Evolutionary conservation across 2,888 invertebrate genomes (phyloP).

Genomic region (Epirrhoe tristata): DNA sequence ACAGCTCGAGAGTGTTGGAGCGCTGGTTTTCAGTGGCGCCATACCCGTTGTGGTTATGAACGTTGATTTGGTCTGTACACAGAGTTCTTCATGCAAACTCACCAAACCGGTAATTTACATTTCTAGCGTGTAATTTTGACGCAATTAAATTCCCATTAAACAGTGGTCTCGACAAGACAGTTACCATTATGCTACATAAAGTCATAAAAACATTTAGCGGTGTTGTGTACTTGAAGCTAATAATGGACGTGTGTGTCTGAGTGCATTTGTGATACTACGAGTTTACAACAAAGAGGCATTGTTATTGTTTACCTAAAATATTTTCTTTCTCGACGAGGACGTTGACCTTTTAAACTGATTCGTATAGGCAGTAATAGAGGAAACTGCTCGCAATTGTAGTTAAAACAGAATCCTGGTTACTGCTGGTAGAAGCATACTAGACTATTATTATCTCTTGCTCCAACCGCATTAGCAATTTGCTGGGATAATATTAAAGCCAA

Average conservation of each 20-base stretch:
- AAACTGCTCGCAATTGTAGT: neutral
- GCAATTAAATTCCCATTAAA: conserved; percentile 28
- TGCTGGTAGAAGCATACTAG: no score
- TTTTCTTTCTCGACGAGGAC: neutral
- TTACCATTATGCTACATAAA: conserved; percentile 2
- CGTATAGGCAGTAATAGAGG: neutral
- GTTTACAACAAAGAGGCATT: neutral
- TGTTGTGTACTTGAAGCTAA: neutral
- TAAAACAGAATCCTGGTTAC: no score
- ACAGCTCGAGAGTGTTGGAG: no score
- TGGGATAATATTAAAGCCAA: no score
- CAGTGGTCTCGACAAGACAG: conserved; percentile 9
- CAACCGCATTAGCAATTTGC: no score
- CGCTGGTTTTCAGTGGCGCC: no score
- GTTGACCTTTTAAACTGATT: neutral
- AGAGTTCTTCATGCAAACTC: neutral
- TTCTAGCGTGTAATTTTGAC: conserved; percentile 10
- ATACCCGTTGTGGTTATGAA: no score
- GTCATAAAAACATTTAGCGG: conserved; percentile 16
- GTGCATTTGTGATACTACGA: neutral
- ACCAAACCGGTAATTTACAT: neutral
- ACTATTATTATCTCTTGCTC: no score
- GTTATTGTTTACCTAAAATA: neutral
- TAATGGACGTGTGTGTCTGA: neutral
- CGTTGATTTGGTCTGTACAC: neutral